A percentile compares a stretch with the other conserved stretches of the same genome.
phyloP scores from a whole-genome alignment of 2,797 vertebrate genomes.

The Morus bassanus region DNA sequence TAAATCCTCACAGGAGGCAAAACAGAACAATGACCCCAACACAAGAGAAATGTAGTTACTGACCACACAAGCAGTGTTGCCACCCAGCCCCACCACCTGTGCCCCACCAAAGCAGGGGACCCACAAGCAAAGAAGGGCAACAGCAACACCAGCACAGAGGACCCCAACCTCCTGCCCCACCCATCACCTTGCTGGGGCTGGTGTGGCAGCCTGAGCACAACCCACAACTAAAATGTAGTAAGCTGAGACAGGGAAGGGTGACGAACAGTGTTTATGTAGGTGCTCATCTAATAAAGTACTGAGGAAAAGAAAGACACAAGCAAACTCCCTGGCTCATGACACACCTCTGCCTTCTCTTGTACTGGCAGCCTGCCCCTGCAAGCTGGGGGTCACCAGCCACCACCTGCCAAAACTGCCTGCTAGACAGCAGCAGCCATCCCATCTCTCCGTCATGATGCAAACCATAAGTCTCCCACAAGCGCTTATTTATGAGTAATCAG shows the following conservation, averaged over 20 bases:
- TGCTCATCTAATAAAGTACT: background rate
- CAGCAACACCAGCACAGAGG: background rate
- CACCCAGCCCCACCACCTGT: background rate
- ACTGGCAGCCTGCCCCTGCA: background rate
- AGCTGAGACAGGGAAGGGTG: background rate
- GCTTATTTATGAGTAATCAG: background rate
- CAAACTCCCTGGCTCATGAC: background rate
- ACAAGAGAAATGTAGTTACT: background rate
- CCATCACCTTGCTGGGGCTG: background rate
- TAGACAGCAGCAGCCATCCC: background rate
- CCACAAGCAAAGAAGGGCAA: background rate
- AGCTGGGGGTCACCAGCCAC: background rate
- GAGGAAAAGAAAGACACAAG: background rate
- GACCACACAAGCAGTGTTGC: too few species aligned
- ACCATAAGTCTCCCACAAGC: background rate
- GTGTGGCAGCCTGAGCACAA: background rate
- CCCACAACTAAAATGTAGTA: background rate
- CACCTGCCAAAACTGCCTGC: background rate
- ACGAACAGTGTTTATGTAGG: background rate
- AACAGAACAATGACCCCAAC: background rate
- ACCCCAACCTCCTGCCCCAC: background rate
- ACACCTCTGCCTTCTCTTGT: background rate
- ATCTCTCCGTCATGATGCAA: background rate
- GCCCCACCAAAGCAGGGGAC: background rate
- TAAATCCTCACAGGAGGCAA: background rate